Evolutionary conservation across 2,888 invertebrate species (phyloP), one percentile per base, ranked within the genome.

Genomic region (Lasioglossum figueresi): DNA sequence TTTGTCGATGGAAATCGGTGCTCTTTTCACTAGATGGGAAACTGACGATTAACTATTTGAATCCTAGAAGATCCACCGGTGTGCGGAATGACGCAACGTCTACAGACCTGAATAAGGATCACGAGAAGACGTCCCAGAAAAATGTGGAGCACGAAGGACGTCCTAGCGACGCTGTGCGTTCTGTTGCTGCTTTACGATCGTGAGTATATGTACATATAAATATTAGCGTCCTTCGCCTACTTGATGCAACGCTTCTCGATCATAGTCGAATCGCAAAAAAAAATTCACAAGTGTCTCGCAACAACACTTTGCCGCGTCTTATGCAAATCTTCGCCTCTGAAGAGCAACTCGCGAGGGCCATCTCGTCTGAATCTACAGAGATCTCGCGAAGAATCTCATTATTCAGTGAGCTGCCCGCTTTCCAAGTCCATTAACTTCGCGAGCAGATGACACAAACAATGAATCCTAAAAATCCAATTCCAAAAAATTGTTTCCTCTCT

Each of bases 121-220:
- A 45, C 12, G 19, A 45, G 45, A 34, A 45, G 74, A 81, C 71
- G 12, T 8, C 6, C 76, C 80, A 74, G 84, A 84, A 86, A 82
- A 80, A 84, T 84, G 84, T 73, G 52, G 63, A 91, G 85, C 81
- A 88, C 90, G 89, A 93, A 91, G 88, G 88, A 87, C 79, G 79
- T 86, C 40, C 80, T 91, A 68, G 56, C 89, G 75, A 86, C 79
- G 74, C 88, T 93, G 72, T 89, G 90, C 74, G 85, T 92, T 82
- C 86, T 94, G 68, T 76, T 94, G 76, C 76, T 92, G 37, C 88
- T 92, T 70, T 91, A 86, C 45, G 87, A 92, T 82, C 89, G 94
- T 94, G 79, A 91, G 89, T 85, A 12, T 43, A n/a, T n/a, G n/a
- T n/a, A 88, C 10, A 76, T 16, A 77, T 74, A 76, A 43, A 45